Conservation (phyloP, 2,888 invertebrate species). For the Subacronicta megacephala region DNA sequence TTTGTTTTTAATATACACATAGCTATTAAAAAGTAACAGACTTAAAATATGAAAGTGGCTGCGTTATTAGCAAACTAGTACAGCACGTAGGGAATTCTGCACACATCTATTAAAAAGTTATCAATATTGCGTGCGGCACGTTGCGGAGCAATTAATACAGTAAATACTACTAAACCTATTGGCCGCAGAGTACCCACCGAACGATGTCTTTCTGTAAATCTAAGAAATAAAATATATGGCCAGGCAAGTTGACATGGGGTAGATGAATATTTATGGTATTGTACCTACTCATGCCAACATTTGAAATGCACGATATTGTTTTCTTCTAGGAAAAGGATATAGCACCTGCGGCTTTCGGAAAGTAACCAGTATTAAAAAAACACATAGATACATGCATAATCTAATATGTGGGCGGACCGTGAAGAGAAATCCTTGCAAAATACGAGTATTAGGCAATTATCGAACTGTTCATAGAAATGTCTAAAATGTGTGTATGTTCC, state of each 20-base stretch:
- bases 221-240: slow-evolving; percentile 42
- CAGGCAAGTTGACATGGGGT: slow-evolving; percentile 28
- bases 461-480: slow-evolving; percentile 47
- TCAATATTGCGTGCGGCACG: no score
- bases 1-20: no score
- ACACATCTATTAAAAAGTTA: slow-evolving; percentile 6
- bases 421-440: neutral
- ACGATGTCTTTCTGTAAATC: slow-evolving; percentile 29
- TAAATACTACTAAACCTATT: no score
- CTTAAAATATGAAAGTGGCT: no score
- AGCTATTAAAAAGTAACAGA: neutral
- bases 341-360: slow-evolving; percentile 39
- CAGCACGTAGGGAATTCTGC: no score
- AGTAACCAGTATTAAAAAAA: slow-evolving; percentile 24
- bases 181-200: slow-evolving; percentile 11
- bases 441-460: slow-evolving; percentile 31
- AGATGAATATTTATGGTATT: slow-evolving; percentile 37
- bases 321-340: slow-evolving; percentile 15
- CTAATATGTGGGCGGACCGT: no score
- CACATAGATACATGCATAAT: no score
- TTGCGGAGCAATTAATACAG: no score
- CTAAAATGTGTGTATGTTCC: no score
- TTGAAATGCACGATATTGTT: slow-evolving; percentile 33
- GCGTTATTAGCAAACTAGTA: no score
- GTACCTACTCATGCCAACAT: slow-evolving; percentile 23